Percentiles rank a stretch among this genome's conserved stretches.
phyloP scores from a whole-genome alignment of 1,140 invertebrate genomes.

The Zaprionus capensis region DNA sequence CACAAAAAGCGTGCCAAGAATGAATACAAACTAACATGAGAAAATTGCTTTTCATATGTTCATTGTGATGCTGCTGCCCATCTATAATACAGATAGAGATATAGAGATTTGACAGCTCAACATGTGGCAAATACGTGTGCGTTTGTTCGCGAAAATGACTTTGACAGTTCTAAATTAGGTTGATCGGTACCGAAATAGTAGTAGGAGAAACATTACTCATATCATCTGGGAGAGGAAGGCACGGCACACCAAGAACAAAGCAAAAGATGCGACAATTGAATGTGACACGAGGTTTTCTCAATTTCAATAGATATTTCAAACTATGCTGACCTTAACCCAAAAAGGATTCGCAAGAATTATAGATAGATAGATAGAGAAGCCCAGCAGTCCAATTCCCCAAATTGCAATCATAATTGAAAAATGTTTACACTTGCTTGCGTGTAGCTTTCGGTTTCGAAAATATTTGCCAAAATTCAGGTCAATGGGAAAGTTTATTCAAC shows the following conservation, averaged over 20 bases:
- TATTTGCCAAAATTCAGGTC: constrained; percentile 41
- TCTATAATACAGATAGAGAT: constrained; percentile 16
- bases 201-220: constrained; percentile 38
- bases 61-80: constrained; percentile 14
- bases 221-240: not conserved
- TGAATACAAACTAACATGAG: constrained; percentile 5
- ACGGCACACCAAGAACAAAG: constrained; percentile 13
- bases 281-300: constrained; percentile 12
- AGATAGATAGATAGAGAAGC: not conserved
- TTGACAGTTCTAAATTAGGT: constrained; percentile 67
- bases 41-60: constrained; percentile 20
- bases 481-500: constrained; percentile 57
- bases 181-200: constrained; percentile 44
- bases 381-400: not conserved
- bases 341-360: constrained; percentile 38
- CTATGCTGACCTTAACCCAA: constrained; percentile 42
- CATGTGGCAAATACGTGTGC: constrained; percentile 11
- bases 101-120: constrained; percentile 34
- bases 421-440: constrained; percentile 15
- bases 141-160: constrained; percentile 33
- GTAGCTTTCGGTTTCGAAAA: constrained; percentile 21
- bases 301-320: constrained; percentile 1
- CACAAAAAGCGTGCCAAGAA: constrained; percentile 40
- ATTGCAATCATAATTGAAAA: constrained; percentile 3
- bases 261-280: constrained; percentile 28